These are phyloP conservation scores for Todus mexicanus DNA, from an alignment of 2,797 vertebrate species.

Conservation along the genomic window DNA sequence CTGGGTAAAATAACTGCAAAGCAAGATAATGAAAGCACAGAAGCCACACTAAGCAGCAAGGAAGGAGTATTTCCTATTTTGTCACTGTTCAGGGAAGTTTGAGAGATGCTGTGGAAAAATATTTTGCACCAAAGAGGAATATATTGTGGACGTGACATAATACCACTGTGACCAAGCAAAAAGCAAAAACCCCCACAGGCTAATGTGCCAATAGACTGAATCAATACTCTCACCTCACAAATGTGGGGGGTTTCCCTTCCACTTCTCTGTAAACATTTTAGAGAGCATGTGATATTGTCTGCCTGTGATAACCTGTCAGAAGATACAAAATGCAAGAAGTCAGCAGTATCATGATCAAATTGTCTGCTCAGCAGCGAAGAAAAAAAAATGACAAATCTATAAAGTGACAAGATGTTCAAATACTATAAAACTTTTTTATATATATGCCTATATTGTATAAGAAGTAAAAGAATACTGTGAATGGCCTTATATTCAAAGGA, in stretches of 20 bases:
- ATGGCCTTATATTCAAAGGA: neutral
- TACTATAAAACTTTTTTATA: neutral
- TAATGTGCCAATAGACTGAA: neutral
- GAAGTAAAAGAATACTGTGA: neutral
- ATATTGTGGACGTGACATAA: neutral
- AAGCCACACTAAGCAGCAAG: neutral
- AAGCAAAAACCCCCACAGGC: neutral
- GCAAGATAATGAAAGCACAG: neutral
- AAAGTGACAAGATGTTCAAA: neutral
- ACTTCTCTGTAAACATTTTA: neutral
- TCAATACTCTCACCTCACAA: neutral
- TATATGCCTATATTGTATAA: neutral
- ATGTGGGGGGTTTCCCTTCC: neutral
- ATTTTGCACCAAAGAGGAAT: neutral
- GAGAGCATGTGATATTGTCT: fast-evolving
- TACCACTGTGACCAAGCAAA: neutral
- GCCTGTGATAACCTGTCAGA: neutral
- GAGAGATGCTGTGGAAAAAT: neutral
- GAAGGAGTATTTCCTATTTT: neutral
- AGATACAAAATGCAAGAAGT: neutral
- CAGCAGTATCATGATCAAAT: neutral
- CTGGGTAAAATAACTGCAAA: neutral
- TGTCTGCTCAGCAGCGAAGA: neutral
- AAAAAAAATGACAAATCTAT: neutral
- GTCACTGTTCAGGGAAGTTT: neutral